Percentiles rank a stretch among this genome's conserved stretches.
phyloP scores from a whole-genome alignment of 2,888 invertebrate genomes.

The Trimorus sp. region DNA sequence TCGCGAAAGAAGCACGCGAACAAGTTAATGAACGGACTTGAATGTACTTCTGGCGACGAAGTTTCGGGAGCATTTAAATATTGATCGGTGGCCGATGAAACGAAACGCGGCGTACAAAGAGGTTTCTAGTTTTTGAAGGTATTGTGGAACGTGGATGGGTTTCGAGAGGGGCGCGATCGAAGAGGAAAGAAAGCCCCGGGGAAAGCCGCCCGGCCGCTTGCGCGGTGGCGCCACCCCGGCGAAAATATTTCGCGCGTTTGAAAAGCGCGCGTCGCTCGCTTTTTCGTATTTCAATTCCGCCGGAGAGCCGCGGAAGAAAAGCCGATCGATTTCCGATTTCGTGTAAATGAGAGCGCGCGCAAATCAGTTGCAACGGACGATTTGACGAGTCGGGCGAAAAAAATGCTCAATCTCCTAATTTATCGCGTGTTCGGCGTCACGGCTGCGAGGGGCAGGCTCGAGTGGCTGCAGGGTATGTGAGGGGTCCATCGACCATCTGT shows the following conservation, averaged over 20 bases:
- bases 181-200: constrained; percentile 54
- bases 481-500: constrained; percentile 54
- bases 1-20: constrained; percentile 8
- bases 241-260: no score
- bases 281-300: no score
- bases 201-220: constrained; percentile 13
- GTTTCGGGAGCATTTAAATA: constrained; percentile 46
- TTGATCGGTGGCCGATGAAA: constrained; percentile 28
- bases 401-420: constrained; percentile 29
- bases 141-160: constrained; percentile 37
- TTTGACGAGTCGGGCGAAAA: background rate
- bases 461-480: constrained; percentile 35
- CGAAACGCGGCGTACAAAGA: constrained; percentile 13
- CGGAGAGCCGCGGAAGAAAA: no score
- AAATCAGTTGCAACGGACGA: no score
- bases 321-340: no score
- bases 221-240: no score
- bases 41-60: constrained; percentile 27
- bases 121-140: constrained; percentile 29
- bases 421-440: constrained; percentile 30
- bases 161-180: constrained; percentile 51
- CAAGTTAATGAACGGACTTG: constrained; percentile 51
- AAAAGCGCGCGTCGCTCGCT: no score
- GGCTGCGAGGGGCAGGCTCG: constrained; percentile 15
- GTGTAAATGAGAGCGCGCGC: no score